Conservation (phyloP, 2,888 invertebrate genomes). For the Torymus tubicola region DNA sequence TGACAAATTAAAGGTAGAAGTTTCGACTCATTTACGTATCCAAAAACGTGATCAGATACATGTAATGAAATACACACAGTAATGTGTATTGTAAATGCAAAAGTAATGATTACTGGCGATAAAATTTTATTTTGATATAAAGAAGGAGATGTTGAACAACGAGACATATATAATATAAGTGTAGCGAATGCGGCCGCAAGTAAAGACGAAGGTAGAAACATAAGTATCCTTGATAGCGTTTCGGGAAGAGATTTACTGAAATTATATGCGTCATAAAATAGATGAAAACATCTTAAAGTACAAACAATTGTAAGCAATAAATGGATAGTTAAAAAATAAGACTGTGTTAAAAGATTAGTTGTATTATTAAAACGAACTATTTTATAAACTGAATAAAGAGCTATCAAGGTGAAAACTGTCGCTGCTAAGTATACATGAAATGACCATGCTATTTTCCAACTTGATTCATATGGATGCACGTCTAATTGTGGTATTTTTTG, state of each 20-base stretch:
- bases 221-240: conserved; percentile 88
- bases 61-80: conserved; percentile 89
- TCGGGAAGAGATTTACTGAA: conserved; percentile 87
- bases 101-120: conserved; percentile 86
- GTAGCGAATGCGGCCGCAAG: conserved; percentile 93
- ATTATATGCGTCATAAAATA: conserved; percentile 95
- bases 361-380: conserved; percentile 91
- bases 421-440: conserved; percentile 93
- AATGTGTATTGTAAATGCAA: conserved; percentile 88
- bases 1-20: conserved; percentile 88
- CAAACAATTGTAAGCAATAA: conserved; percentile 89
- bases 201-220: conserved; percentile 91
- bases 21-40: conserved; percentile 75
- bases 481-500: conserved; percentile 75
- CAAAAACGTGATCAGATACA: conserved; percentile 77
- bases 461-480: conserved; percentile 77
- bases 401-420: conserved; percentile 88
- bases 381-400: conserved; percentile 90
- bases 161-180: conserved; percentile 89
- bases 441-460: conserved; percentile 93
- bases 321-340: conserved; percentile 92
- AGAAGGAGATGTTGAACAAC: conserved; percentile 87
- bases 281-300: conserved; percentile 88
- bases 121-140: conserved; percentile 82
- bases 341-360: conserved; percentile 90